phyloP scores from a whole-genome alignment of 2,113 vertebrate genomes.

The Carassius gibelio region DNA sequence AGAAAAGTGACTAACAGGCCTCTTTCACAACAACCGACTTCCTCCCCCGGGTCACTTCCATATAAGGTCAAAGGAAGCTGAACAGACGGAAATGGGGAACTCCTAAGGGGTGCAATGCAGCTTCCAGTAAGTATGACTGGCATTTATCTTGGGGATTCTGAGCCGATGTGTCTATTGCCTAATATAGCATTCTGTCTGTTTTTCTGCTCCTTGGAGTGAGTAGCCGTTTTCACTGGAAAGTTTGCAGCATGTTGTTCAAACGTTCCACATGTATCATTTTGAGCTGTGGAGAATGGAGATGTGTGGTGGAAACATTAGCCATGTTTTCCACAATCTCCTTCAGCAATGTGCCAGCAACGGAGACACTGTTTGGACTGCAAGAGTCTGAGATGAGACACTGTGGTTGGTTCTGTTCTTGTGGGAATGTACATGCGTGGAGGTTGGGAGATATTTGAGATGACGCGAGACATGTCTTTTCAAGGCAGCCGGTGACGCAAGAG shows the following conservation, averaged over 20 bases:
- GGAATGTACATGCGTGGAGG: conserved; percentile 14
- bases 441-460: conserved; percentile 45
- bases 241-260: background rate
- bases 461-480: conserved; percentile 13
- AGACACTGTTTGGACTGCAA: background rate
- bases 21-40: conserved; percentile 35
- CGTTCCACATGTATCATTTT: background rate
- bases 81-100: conserved; percentile 23
- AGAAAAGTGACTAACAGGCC: conserved; percentile 24
- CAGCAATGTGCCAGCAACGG: background rate
- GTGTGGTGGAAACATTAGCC: conserved; percentile 8
- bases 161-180: background rate
- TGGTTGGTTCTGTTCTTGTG: conserved; percentile 33
- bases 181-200: background rate
- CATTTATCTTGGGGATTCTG: conserved; percentile 24
- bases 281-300: background rate
- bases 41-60: background rate
- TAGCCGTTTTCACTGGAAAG: conserved; percentile 3
- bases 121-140: conserved; percentile 40
- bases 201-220: background rate
- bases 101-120: conserved; percentile 6
- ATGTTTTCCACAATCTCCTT: background rate
- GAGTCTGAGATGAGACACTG: background rate
- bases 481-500: conserved; percentile 39
- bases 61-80: conserved; percentile 34